Evolutionary conservation across 2,888 invertebrate genomes (phyloP), one percentile per base, ranked within the genome.

Genomic region (Pollenia angustigena): DNA sequence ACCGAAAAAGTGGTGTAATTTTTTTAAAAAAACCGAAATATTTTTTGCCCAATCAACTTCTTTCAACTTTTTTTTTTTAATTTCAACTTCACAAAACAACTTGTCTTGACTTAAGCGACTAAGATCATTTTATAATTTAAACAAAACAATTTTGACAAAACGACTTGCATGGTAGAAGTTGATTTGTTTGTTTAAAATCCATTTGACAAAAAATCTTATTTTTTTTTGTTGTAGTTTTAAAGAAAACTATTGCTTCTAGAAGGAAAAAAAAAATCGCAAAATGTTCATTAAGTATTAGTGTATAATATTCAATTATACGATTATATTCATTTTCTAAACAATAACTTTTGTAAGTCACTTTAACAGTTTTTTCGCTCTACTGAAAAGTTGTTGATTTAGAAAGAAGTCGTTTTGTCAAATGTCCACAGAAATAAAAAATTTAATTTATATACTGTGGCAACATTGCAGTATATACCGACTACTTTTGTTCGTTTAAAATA

Each of bases 31-130:
- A 60, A 60, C 60, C 32, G 60, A 64, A 64, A 16, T 46, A 16
- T 64, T 64, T 64, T 64, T 44, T 64, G 56, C 46, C 64, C 46
- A 16, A 64, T 46, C 64, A 44, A 64, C 64, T 46, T 64, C 44
- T 64, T 64, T 64, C 64, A 44, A 64, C 10, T 10, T 64, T 64
- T 64, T 64, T n/a, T 44, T 64, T 64, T 16, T 44, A 16, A 42
- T 62, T 62, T 12, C 60, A 60, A 18, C 11, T 56, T 56, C 7
- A 56, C 7, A 56, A 56, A 60, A 60, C 60, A 60, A 56, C 56
- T 56, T 32, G 62, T 62, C 62, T 62, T 62, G 62, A 62, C 40
- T 40, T 14, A 62, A 42, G 62, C 62, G 62, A 62, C 14, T 62
- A 62, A 62, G 42, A 62, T 42, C 4, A 42, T 64, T 64, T 64